Percentiles rank a stretch among this genome's conserved stretches.
Conservation (phyloP, 2,113 vertebrate species). For the Psephotus haematonotus region DNA sequence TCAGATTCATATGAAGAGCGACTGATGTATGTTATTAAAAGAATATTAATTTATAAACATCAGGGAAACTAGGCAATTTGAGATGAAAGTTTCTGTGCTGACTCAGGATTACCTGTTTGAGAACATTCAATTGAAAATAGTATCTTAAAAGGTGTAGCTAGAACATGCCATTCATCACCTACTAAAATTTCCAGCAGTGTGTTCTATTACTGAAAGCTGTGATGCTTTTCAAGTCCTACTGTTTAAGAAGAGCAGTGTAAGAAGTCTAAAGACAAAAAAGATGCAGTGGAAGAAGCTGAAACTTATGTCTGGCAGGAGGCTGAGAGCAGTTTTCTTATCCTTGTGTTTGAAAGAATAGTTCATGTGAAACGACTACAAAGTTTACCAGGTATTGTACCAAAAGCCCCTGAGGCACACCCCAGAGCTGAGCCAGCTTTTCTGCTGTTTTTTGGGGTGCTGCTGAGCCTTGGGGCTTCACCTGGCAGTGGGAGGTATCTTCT, state of each 20-base stretch:
- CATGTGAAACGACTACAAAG: background rate
- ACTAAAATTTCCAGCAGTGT: background rate
- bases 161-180: background rate
- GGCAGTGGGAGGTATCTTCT: background rate
- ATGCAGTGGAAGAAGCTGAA: background rate
- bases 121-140: background rate
- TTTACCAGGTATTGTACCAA: background rate
- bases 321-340: background rate
- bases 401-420: background rate
- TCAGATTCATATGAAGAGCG: background rate
- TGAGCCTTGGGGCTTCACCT: background rate
- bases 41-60: background rate
- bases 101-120: background rate
- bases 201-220: background rate
- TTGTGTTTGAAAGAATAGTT: background rate
- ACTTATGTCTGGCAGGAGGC: accelerated
- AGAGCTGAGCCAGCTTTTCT: background rate
- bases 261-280: background rate
- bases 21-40: background rate
- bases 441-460: background rate
- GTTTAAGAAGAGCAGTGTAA: background rate
- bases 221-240: background rate
- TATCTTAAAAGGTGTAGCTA: background rate
- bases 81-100: background rate
- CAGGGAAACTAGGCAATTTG: background rate